Conservation (phyloP, 2,888 invertebrate genomes). For the Caenorhabditis sp. region DNA sequence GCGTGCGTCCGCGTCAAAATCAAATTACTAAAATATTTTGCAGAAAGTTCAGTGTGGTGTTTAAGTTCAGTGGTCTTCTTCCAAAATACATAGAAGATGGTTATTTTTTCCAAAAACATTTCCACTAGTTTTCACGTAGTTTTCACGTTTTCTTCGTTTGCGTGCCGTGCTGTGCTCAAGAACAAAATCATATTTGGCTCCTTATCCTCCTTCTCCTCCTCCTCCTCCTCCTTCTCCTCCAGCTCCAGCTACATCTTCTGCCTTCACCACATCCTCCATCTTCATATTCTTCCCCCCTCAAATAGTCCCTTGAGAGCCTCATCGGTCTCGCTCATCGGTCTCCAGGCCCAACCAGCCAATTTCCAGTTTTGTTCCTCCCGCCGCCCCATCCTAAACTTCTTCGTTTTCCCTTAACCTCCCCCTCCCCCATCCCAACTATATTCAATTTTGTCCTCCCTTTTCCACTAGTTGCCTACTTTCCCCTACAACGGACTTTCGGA, state of each 20-base stretch:
- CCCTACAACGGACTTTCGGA: constrained; percentile 31
- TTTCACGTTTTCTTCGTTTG: neutral
- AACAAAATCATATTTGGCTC: constrained; percentile 49
- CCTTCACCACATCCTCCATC: constrained; percentile 57
- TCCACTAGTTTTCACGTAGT: neutral
- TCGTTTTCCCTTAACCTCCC: constrained; percentile 28
- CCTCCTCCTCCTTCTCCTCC: neutral
- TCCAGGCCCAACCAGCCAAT: constrained; percentile 54
- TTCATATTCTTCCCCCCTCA: constrained; percentile 43
- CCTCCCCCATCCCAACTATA: constrained; percentile 29
- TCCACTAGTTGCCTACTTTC: too few species aligned
- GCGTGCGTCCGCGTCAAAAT: too few species aligned
- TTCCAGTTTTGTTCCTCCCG: constrained; percentile 43
- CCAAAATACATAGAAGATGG: too few species aligned
- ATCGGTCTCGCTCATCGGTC: constrained; percentile 53
- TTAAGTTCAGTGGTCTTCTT: too few species aligned
- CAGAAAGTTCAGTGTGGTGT: too few species aligned
- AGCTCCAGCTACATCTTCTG: too few species aligned
- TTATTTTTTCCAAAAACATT: too few species aligned
- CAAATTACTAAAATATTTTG: too few species aligned
- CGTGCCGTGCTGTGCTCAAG: neutral
- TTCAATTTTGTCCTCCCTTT: constrained; percentile 39
- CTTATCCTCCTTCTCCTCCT: neutral
- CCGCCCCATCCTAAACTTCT: constrained; percentile 20
- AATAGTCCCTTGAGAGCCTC: constrained; percentile 56